Evolutionary conservation across 1,140 invertebrate genomes (phyloP), one percentile per base, ranked within the genome.

Genomic region (Aphaenogaster floridana): DNA sequence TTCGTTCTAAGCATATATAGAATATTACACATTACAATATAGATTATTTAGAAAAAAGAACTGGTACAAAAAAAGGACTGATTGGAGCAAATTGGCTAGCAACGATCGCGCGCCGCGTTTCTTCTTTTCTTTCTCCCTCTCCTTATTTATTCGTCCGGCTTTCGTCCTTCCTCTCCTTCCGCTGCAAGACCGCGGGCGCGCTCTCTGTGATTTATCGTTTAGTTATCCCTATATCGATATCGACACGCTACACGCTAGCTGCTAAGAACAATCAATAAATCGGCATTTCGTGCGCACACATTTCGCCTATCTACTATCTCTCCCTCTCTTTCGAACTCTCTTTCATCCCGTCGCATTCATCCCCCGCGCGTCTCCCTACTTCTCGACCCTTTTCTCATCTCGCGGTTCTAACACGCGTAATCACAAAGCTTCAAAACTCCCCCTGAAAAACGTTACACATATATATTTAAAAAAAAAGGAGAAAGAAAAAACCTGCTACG

Each of bases 41-140:
- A 93, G 93, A 93, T 93, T 81, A 92, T 94, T 94, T 94, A 93
- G 94, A 95, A 94, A 95, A 94, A 93, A 87, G 92, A 94, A 94
- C 89, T 76, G 89, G 93, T 94, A 94, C 91, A 94, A 95, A 89
- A 45, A 69, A 94, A 94, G 71, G 92, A 94, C 90, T 92, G 89
- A 45, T 93, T 93, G 90, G 93, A 94, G 93, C 92, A 93, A 94
- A 94, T 94, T 94, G 94, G 93, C 93, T 94, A 94, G 90, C 91
- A 90, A 93, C 92, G 89, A 92, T 69, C 80, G 63, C 86, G 86
- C 88, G 86, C 88, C 86, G 88, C 80, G 81, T 85, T 86, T 81
- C 69, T 64, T 42, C 13, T 61, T 11, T n/a, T n/a, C 17, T n/a
- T 15, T 68, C 15, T 68, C 45, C 15, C 11, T 68, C 11, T 68